Base-by-base conservation (phyloP, 1,140 invertebrate genomes). In the Arctopsyche grandis region DNA sequence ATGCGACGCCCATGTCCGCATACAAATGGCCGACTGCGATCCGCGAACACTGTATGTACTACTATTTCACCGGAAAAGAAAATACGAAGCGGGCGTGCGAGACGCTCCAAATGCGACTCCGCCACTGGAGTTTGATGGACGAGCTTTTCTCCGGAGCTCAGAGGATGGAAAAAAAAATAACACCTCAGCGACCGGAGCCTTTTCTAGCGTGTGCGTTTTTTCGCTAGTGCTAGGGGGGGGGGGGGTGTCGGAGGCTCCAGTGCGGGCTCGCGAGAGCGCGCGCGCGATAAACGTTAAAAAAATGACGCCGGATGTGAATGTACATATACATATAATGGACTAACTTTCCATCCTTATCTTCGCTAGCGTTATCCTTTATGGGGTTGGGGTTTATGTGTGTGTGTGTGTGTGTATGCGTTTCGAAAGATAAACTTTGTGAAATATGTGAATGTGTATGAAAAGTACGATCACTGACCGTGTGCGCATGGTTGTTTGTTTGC, bases 11-110 rank as follows among this genome's bases (percentile, higher is more conserved):
- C 71, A 71, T 60, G 56, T 3, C 73, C 43, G 80, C 70, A 81
- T 81, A 81, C 80, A 79, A 81, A 81, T 81, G 77, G 75, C 22
- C 22, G 0, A 56, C 79, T 26, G 22, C 56, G 14, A 26, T 29
- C 26, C 9, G 38, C 69, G 69, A 73, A 73, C 16, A 60, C 56
- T 7, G 16, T 60, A 56, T 16, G 52, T 56, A 56, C 52, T 12
- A 16, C n/a, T 73, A 73, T 73, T 43, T 73, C 46, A 48, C 44
- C 16, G 43, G 38, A 48, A 73, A 70, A 48, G 43, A 73, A 73
- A 73, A 38, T 21, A 48, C 43, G 69, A 44, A 10, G 69, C 16
- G 56, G 9, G 56, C 56, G 48, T 52, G 48, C 12, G 12, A 19
- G 48, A n/a, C 48, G 48, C 48, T 52, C 16, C 29, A 38, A 66